phyloP scores from a whole-genome alignment of 2,888 invertebrate species.

The Drosophila macrospina region DNA sequence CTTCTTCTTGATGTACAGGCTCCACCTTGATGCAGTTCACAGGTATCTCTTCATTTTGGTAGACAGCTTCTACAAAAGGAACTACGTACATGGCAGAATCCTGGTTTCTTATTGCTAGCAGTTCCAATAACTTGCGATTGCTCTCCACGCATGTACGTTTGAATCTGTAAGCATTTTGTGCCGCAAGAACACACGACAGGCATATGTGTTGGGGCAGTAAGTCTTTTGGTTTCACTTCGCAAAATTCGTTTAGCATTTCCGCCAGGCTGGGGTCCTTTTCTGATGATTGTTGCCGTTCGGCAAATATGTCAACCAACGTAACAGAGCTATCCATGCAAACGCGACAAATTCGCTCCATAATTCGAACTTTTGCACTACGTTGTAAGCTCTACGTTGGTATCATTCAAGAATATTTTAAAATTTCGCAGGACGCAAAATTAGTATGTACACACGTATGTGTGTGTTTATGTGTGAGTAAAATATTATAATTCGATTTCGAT shows the following conservation, averaged over 20 bases:
- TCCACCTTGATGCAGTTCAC: slow-evolving; percentile 31
- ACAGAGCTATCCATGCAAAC: slow-evolving; percentile 69
- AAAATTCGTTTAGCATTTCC: slow-evolving; percentile 72
- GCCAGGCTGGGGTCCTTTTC: slow-evolving; percentile 56
- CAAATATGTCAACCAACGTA: slow-evolving; percentile 66
- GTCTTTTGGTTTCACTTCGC: slow-evolving; percentile 50
- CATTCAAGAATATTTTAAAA: slow-evolving; percentile 14
- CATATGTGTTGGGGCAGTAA: slow-evolving; percentile 80
- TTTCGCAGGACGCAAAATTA: slow-evolving; percentile 26
- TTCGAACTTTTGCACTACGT: slow-evolving; percentile 1
- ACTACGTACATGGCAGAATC: slow-evolving; percentile 49
- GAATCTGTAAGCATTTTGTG: slow-evolving; percentile 77
- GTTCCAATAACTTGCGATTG: slow-evolving; percentile 52
- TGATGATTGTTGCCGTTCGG: slow-evolving; percentile 37
- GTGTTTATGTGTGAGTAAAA: slow-evolving; percentile 11
- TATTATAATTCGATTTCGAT: slow-evolving; percentile 6
- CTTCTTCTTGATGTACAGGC: slow-evolving; percentile 3
- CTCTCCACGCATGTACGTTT: slow-evolving; percentile 78
- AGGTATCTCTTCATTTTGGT: slow-evolving; percentile 8
- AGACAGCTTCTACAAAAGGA: slow-evolving; percentile 36
- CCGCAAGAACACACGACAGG: slow-evolving; percentile 68
- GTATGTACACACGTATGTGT: slow-evolving; percentile 19
- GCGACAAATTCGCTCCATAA: slow-evolving; percentile 69
- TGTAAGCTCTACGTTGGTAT: not conserved
- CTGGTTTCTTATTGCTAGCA: slow-evolving; percentile 80